A percentile compares a stretch with the other conserved stretches of the same genome.
These are phyloP conservation scores for Abscondita cerata DNA, from an alignment of 2,888 invertebrate species.

Conservation along the genomic window DNA sequence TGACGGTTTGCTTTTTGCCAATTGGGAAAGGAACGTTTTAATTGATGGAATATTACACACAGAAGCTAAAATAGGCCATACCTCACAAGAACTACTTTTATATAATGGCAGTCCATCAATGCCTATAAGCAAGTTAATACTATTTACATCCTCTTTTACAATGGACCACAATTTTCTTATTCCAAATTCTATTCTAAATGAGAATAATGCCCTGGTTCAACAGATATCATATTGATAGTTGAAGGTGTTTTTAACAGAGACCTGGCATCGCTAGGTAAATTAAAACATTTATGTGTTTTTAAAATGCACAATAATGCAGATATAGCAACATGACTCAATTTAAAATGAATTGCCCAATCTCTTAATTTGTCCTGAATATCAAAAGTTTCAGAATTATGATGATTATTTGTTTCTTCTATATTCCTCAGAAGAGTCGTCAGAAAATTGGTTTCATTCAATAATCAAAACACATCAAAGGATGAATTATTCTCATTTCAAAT, in stretches of 20 bases:
- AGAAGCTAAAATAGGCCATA: constrained; percentile 12
- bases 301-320: neutral
- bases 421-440: neutral
- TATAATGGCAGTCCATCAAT: no score
- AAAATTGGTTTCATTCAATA: neutral
- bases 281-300: neutral
- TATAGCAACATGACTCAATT: neutral
- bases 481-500: no score
- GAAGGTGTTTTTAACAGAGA: neutral
- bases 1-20: constrained; percentile 13
- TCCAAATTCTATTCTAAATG: neutral
- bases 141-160: neutral
- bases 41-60: constrained; percentile 13
- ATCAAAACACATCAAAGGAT: neutral
- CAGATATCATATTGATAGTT: neutral
- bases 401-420: neutral
- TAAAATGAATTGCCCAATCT: neutral
- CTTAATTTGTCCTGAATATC: neutral
- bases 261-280: neutral
- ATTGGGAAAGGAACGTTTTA: constrained; percentile 12
- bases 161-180: neutral
- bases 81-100: neutral
- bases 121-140: no score
- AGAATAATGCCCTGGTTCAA: constrained; percentile 8
- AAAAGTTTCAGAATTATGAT: neutral